phyloP scores from a whole-genome alignment of 1,140 invertebrate genomes.

The Charaxes varanes region DNA sequence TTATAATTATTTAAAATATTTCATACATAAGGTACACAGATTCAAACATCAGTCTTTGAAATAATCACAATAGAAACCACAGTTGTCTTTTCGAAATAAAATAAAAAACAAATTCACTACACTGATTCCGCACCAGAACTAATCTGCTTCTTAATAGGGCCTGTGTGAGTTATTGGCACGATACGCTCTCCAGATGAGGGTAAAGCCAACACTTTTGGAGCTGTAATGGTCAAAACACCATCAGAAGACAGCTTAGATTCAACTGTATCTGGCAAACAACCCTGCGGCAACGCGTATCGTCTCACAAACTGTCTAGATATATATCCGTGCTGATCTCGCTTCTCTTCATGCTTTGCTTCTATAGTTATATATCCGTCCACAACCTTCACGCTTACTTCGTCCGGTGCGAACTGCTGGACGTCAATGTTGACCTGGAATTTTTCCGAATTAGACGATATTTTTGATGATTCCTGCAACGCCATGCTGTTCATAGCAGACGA shows the following conservation, averaged over 20 bases:
- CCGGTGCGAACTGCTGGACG: conserved; percentile 89
- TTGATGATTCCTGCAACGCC: conserved; percentile 30
- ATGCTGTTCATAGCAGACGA: conserved; percentile 36
- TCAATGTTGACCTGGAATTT: conserved; percentile 84
- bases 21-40: too few relatives aligned
- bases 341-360: conserved; percentile 85
- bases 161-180: conserved; percentile 55
- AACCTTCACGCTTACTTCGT: conserved; percentile 89
- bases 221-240: conserved; percentile 81
- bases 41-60: conserved; percentile 3
- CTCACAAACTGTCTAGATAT: conserved; percentile 84
- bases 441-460: conserved; percentile 39
- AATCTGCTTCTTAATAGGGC: conserved; percentile 43
- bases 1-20: too few relatives aligned
- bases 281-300: conserved; percentile 80
- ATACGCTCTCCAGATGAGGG: conserved; percentile 53
- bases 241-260: conserved; percentile 83
- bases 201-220: conserved; percentile 71
- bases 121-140: conserved; percentile 18
- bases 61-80: conserved; percentile 3
- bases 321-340: conserved; percentile 82
- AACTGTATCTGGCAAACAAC: conserved; percentile 80
- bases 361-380: conserved; percentile 80
- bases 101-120: not conserved
- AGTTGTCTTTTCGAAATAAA: too few relatives aligned